These are phyloP conservation scores for Eulemur macaco DNA, from an alignment of 2,113 vertebrate species.

Conservation along the genomic window DNA sequence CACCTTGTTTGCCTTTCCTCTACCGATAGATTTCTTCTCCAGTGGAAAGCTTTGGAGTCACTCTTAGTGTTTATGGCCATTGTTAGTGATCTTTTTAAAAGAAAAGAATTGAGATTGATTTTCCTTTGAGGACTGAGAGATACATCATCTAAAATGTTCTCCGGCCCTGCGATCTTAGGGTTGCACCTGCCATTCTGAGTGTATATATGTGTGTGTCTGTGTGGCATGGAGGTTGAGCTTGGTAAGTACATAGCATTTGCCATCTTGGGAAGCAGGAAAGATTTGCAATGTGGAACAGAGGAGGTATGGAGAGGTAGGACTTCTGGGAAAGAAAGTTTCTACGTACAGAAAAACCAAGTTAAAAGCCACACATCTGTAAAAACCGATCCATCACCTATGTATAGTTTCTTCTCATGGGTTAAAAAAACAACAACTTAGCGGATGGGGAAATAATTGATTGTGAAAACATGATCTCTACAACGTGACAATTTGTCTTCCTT, in stretches of 20 bases:
- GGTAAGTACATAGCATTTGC: neutral
- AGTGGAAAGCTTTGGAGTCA: neutral
- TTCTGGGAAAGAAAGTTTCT: neutral
- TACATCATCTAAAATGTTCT: neutral
- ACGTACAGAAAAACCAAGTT: neutral
- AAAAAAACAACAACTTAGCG: neutral
- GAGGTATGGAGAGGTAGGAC: neutral
- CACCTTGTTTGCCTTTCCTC: neutral
- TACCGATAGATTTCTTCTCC: neutral
- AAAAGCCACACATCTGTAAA: neutral
- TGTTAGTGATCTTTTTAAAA: neutral
- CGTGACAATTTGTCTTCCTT: neutral
- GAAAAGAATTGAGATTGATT: slow-evolving; percentile 36
- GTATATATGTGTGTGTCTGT: neutral
- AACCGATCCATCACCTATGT: neutral
- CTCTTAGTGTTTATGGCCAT: neutral
- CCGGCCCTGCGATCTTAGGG: neutral
- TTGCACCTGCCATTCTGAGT: neutral
- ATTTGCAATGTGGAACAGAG: neutral
- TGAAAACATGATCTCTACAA: neutral
- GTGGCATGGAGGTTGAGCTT: accelerated
- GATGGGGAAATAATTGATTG: neutral
- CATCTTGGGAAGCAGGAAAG: neutral
- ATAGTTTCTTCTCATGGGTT: neutral
- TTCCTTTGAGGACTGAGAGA: neutral